Evolutionary conservation across 2,888 invertebrate genomes (phyloP), one percentile per base, ranked within the genome.

Genomic region (Tortricodes alternella): DNA sequence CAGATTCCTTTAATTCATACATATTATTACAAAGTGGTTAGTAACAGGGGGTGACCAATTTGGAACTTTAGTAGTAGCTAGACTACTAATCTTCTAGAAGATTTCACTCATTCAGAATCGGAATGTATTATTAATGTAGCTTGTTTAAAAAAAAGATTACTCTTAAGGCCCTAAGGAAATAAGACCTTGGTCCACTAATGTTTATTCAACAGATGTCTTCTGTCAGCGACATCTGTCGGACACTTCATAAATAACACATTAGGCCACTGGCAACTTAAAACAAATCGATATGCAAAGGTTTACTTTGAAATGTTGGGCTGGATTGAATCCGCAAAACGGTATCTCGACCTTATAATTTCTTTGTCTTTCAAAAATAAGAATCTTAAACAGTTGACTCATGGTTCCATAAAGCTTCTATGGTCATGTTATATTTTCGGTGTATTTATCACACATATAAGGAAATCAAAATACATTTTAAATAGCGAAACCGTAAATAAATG

Each of bases 151-250:
- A 35, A 50, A 34, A 34, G 35, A 37, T 44, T 56, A 21, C 21
- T 29, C 24, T 9, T 5, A 6, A 24, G 32, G 37, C 44, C n/a
- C 38, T 32, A 39, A 59, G 57, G 62, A 60, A 56, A 61, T 49
- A 51, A 58, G 61, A 41, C 68, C 72, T 74, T 68, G 64, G 55
- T 43, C 24, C 43, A 34, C 53, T 67, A 58, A 78, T 78, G 68
- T 75, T 74, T 78, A 78, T 76, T 74, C 77, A 76, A 60, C 58
- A 63, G 41, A 27, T 41, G 44, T 49, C 53, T 27, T 27, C 32
- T n/a, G 38, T 23, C 21, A 58, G 59, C 24, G 55, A 50, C 58
- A 53, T 53, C 56, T 60, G 58, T 52, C 56, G 8, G 43, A 44
- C 58, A 43, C 58, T 53, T 60, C 55, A 60, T 60, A 58, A 62